Evolutionary conservation across 2,888 invertebrate species (phyloP), one percentile per base, ranked within the genome.

Genomic region (Myopa tessellatipennis): DNA sequence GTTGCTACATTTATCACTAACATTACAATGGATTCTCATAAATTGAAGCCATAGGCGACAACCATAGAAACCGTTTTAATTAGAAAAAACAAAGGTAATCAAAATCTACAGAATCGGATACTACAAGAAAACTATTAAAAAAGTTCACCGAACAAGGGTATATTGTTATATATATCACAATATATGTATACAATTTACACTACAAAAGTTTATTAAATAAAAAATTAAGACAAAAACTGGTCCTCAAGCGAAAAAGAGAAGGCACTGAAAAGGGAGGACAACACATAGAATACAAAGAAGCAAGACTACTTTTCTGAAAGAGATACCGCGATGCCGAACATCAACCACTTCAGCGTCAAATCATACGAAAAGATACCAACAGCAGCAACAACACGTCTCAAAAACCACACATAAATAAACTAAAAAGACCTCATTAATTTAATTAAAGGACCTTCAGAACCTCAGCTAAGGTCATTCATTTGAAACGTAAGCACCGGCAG

Each of bases 391-490:
- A 65, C 65, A n/a, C 61, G 10, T 26, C 26, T 26, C 26, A 18
- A 26, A 4, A 63, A 3, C 61, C 8, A 65, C 8, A 38, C 18
- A 65, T 14, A 65, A 38, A n/a, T 6, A 55, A 36, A 38, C 14
- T 65, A 36, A 65, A 36, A 34, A 61, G 61, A 65, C 36, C 65
- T 65, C 65, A 70, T 70, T 52, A 70, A 70, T 36, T n/a, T 70
- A 70, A 70, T 70, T 52, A 70, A 55, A 70, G 70, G 55, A 55
- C 34, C 55, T 34, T 45, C 34, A 52, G 18, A 40, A 18, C 3
- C 50, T 18, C 52, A 52, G 34, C 70, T 36, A 6, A 16, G 55
- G 1, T 55, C 45, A 65, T 5, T 67, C 7, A 2, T 55, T 55
- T 34, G 55, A 70, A 52, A 36, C 10, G 34, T 52, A 55, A 70